Evolutionary conservation across 2,113 vertebrate genomes (phyloP), one percentile per base, ranked within the genome.

Genomic region (Vidua chalybeata): DNA sequence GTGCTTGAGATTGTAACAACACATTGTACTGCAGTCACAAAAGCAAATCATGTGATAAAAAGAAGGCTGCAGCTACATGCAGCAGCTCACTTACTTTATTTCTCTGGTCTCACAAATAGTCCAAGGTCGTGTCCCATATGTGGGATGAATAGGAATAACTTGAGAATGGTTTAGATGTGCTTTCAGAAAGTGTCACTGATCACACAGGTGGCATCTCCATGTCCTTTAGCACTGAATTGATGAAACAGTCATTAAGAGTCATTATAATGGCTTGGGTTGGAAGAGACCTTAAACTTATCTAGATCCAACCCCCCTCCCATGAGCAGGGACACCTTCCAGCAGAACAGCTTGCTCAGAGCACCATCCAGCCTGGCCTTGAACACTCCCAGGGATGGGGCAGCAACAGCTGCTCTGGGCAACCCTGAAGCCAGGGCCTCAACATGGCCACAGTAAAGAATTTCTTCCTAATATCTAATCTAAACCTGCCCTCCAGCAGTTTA

Each of bases 81-180:
- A 58, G 14, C 76, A 80, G 51, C 18, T 75, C 64, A 0, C 56
- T 73, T 54, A 46, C 13, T 48, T 72, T 78, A 6, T 61, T 37
- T 48, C 41, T 84, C 27, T 52, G 33, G 26, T 63, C 33, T 87
- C 66, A 84, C 24, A 80, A 12, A 24, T 28, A 19, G 35, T 33
- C 30, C 35, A 31, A 33, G 11, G 7, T 15, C 69, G n/a, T 55
- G 41, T 56, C 49, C 21, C 5, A 2, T 33, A 4, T 0, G 0
- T 46, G 62, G 13, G 33, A 24, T 45, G 46, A 68, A 10, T 19
- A 39, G 46, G 35, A 58, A 41, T 41, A 56, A 18, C 16, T 75
- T 90, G 64, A 55, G 55, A 72, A 54, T 31, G 16, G 51, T 23
- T 83, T 77, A 33, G 63, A 35, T 48, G 13, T 55, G 35, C 56